Base-by-base conservation (phyloP, 2,888 invertebrate species). In the Drosophila buzzatii region DNA sequence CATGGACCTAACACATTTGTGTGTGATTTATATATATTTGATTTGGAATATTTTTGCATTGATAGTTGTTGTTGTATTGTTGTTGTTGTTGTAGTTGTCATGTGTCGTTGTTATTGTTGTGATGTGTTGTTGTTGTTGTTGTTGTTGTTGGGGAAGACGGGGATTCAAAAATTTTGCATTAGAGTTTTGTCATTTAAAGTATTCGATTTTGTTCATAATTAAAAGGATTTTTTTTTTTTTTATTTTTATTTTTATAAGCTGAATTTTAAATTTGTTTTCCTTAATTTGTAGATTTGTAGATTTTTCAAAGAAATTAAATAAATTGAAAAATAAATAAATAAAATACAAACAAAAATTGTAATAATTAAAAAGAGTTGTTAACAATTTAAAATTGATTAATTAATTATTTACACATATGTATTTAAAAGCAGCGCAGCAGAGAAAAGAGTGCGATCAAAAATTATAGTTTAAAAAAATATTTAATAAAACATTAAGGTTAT, bases 1-100 rank as follows among this genome's bases (percentile, higher is more conserved):
- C 98, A 94, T 98, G 98, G 90, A 98, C 98, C 97, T 98, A 88
- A 73, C 81, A 51, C 63, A 52, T 60, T 67, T 62, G 76, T 61
- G 60, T 70, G 60, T 70, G 45, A 41, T 70, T 67, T 62, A 42
- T 60, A 57, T 41, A 44, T 20, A 20, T 70, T 65, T 75, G 23
- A 23, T 6, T 65, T 75, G 39, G 37, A 39, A 39, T 31, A 55
- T 65, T 68, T 53, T 73, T 58, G 69, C 52, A 65, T 69, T 59
- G 39, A 69, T 76, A 70, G 37, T 59, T 56, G 52, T 76, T 63
- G 41, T 57, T 59, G 23, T 47, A 35, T 56, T 53, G 44, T 42
- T 47, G 56, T 75, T 60, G 53, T 86, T 71, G 70, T 79, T 61
- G 60, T 77, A 16, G 66, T 75, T 47, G 66, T 75, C 51, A 72